Evolutionary conservation across 2,888 invertebrate genomes (phyloP).

Genomic region (Oeneis ivallda): DNA sequence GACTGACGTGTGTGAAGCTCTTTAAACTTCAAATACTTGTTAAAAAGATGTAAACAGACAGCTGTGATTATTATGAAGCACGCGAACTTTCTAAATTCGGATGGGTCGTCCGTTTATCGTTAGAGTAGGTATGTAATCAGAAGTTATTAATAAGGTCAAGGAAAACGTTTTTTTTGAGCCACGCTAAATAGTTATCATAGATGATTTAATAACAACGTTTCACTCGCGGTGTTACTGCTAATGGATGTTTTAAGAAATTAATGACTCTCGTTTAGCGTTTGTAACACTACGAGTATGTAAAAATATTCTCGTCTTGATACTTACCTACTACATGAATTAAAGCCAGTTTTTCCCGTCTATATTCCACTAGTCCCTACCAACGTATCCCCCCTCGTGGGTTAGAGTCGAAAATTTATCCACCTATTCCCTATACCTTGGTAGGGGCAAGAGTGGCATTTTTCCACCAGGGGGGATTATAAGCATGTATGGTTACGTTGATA

Average conservation of each 20-base stretch:
- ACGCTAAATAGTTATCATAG: slow-evolving; percentile 20
- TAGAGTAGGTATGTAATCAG: slow-evolving; percentile 55
- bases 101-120: slow-evolving; percentile 72
- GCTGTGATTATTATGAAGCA: slow-evolving; percentile 64
- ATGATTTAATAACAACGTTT: slow-evolving; percentile 22
- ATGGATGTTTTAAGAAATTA: slow-evolving; percentile 22
- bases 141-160: slow-evolving; percentile 36
- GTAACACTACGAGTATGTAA: neutral
- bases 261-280: slow-evolving; percentile 13
- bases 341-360: neutral
- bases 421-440: too few species aligned
- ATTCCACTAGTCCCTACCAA: too few species aligned
- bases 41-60: slow-evolving; percentile 60
- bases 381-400: too few species aligned
- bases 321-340: too few species aligned
- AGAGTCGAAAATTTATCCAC: too few species aligned
- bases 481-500: too few species aligned
- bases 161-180: slow-evolving; percentile 19
- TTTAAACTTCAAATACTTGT: slow-evolving; percentile 39
- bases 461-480: too few species aligned
- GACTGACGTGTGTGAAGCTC: too few species aligned
- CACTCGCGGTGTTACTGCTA: slow-evolving; percentile 17
- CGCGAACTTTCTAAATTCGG: slow-evolving; percentile 73
- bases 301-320: neutral
- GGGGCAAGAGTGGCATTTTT: too few species aligned